phyloP scores from a whole-genome alignment of 2,888 invertebrate species.

The Charanyca ferruginea region DNA sequence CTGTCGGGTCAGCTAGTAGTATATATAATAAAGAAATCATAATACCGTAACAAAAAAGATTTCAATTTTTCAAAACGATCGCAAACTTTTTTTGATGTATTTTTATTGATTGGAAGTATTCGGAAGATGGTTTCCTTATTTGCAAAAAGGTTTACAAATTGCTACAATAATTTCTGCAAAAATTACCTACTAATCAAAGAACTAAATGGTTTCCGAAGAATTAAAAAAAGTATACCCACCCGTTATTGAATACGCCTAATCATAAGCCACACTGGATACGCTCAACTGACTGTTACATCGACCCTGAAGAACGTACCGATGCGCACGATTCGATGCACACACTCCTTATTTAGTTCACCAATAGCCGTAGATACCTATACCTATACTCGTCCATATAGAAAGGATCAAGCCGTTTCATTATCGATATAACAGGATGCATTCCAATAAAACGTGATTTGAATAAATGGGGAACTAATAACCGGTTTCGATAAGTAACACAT shows the following conservation, averaged over 20 bases:
- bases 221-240: constrained; percentile 26
- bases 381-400: constrained; percentile 68
- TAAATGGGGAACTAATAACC: constrained; percentile 59
- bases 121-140: background rate
- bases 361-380: constrained; percentile 64
- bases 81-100: no score
- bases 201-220: constrained; percentile 26
- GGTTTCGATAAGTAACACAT: constrained; percentile 53
- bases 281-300: constrained; percentile 76
- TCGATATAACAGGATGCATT: constrained; percentile 72
- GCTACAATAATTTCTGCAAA: constrained; percentile 26
- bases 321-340: constrained; percentile 69
- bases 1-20: no score
- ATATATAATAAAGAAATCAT: no score
- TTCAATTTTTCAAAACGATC: no score
- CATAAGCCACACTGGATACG: constrained; percentile 65
- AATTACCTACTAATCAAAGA: constrained; percentile 20
- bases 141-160: constrained; percentile 24
- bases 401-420: constrained; percentile 68
- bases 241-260: constrained; percentile 55
- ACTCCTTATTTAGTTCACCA: constrained; percentile 77
- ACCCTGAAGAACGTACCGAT: constrained; percentile 73
- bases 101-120: background rate
- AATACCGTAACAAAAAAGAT: no score
- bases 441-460: constrained; percentile 71